A percentile compares a stretch with the other conserved stretches of the same genome.
These are phyloP conservation scores for Heteromurus nitidus DNA, from an alignment of 2,888 invertebrate genomes.

Conservation along the genomic window DNA sequence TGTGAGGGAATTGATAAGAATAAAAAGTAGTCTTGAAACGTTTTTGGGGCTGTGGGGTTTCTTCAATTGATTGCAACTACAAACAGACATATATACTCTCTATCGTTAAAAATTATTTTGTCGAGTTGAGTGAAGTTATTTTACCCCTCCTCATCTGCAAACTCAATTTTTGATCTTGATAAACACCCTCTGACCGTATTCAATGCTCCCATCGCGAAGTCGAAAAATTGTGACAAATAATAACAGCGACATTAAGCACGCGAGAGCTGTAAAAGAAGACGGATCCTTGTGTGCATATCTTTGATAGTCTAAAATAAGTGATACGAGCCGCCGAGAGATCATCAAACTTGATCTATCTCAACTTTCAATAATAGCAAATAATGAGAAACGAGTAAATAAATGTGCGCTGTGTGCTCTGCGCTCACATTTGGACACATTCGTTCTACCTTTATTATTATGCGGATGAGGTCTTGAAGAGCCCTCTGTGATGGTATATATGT, in stretches of 20 bases:
- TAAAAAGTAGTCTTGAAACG: neutral
- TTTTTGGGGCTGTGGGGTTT: no score
- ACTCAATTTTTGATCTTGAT: constrained; percentile 29
- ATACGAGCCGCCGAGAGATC: neutral
- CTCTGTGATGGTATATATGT: no score
- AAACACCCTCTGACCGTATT: no score
- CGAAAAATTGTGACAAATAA: constrained; percentile 34
- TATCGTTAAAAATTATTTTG: no score
- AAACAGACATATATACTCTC: no score
- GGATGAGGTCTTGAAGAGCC: no score
- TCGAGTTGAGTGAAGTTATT: no score
- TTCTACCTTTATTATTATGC: constrained; percentile 43
- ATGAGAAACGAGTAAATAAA: constrained; percentile 30
- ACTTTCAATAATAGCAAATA: constrained; percentile 31
- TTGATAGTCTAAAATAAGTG: no score
- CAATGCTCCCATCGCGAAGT: no score
- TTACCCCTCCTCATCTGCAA: no score
- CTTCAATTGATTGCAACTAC: no score
- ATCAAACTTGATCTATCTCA: constrained; percentile 54
- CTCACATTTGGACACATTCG: constrained; percentile 39
- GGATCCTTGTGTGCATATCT: no score
- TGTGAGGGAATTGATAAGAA: neutral
- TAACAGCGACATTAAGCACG: constrained; percentile 1
- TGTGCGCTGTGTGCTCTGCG: constrained; percentile 14
- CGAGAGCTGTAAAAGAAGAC: constrained; percentile 14